Evolutionary conservation across 2,888 invertebrate genomes (phyloP), one percentile per base, ranked within the genome.

Genomic region (Imbricaverruca yamaguchii): DNA sequence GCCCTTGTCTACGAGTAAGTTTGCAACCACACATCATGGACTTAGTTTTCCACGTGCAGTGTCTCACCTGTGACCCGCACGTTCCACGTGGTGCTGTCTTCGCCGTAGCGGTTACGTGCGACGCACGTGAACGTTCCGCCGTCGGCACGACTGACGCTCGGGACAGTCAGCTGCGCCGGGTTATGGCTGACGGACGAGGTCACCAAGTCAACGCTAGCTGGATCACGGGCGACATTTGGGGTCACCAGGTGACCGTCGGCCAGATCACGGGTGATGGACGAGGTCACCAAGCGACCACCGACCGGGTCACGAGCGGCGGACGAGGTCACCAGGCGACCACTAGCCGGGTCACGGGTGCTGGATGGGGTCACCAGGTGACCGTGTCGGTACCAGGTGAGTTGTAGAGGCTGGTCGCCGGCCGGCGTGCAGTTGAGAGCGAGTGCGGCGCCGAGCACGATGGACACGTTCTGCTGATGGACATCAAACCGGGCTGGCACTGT

Each of bases 101-200:
- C 86, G 12, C 89, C 89, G 84, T 87, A 89, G 67, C 87, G 86
- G 84, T 89, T 89, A 82, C 87, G 87, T 13, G 89, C 89, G 80
- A 86, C 86, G 84, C 89, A 89, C 53, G 87, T 87, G 85, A 89
- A 89, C 61, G 87, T 83, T 13, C 86, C 87, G 11, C 86, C 85
- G 81, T 87, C 86, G 53, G 84, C 81, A 12, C 85, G 83, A 10
- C 84, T 84, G n/a, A 86, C 82, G 18, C 84, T 84, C 53, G 84
- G 83, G 15, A 87, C 83, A 81, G 85, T 85, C 1, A 87, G 84
- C 82, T 83, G 86, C 80, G 79, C 81, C 83, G 82, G 10, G 85
- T 85, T 82, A 53, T 85, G 83, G 77, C 83, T 83, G 39, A 83
- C 53, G 3, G 77, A 21, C 55, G 53, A 80, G 74, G 81, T 83